Percentiles rank a stretch among this genome's conserved stretches.
These are phyloP conservation scores for Crioceris asparagi DNA, from an alignment of 2,888 invertebrate species.

Conservation along the genomic window DNA sequence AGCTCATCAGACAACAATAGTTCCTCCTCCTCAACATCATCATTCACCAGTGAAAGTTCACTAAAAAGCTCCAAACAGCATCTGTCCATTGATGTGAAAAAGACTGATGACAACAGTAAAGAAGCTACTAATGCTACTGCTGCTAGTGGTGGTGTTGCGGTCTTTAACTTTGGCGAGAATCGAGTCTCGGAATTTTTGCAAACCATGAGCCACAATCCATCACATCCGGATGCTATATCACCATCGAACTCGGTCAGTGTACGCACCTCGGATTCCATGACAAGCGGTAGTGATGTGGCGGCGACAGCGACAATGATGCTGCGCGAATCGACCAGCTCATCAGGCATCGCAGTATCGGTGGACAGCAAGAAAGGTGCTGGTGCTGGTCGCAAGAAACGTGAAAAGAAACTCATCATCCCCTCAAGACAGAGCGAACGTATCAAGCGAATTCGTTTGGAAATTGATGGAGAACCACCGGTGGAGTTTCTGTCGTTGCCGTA, in stretches of 20 bases:
- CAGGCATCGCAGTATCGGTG: slow-evolving; percentile 29
- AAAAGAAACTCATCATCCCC: slow-evolving; percentile 26
- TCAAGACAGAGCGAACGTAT: slow-evolving; percentile 35
- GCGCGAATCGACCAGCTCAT: slow-evolving; percentile 29
- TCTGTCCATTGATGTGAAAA: slow-evolving; percentile 25
- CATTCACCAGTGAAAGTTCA: slow-evolving; percentile 36
- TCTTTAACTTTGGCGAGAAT: slow-evolving; percentile 40
- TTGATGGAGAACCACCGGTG: slow-evolving; percentile 28
- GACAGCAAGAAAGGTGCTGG: slow-evolving; percentile 21
- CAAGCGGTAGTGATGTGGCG: too few relatives aligned
- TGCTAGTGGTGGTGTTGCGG: slow-evolving; percentile 27
- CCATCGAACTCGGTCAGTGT: slow-evolving; percentile 15
- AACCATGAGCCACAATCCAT: slow-evolving; percentile 32
- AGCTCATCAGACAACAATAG: slow-evolving; percentile 37
- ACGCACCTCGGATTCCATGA: slow-evolving; percentile 20
- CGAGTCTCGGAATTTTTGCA: slow-evolving; percentile 42
- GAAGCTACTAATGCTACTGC: slow-evolving; percentile 6
- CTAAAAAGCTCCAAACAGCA: slow-evolving; percentile 28
- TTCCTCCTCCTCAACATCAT: slow-evolving; percentile 33
- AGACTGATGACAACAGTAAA: slow-evolving; percentile 23
- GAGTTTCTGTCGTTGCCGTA: slow-evolving; percentile 21
- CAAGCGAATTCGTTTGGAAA: slow-evolving; percentile 28
- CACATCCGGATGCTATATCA: slow-evolving; percentile 20
- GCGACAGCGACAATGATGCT: slow-evolving; percentile 14
- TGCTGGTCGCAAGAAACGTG: slow-evolving; percentile 8